These are phyloP conservation scores for Halocynthia aurantium DNA, from an alignment of 23 tunicate genomes.

Conservation along the genomic window DNA sequence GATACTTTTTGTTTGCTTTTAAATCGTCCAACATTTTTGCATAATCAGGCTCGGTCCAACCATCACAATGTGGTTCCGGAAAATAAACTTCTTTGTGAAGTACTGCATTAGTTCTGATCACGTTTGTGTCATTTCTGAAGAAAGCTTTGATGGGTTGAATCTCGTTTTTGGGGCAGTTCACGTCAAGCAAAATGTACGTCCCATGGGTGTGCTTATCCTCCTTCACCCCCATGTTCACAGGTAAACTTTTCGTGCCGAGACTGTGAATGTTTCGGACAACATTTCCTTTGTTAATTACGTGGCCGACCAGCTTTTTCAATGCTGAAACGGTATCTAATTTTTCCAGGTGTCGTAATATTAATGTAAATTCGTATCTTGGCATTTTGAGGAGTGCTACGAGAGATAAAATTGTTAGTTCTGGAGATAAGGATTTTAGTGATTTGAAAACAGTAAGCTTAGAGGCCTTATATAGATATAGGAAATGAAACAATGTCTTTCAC, in stretches of 20 bases:
- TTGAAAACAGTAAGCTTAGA: no score
- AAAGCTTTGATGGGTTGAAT: conserved; percentile 8
- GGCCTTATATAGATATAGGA: no score
- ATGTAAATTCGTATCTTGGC: conserved; percentile 72
- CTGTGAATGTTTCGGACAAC: conserved; percentile 75
- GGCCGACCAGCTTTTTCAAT: conserved; percentile 28
- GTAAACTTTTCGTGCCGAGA: conserved; percentile 71
- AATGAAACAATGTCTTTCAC: no score
- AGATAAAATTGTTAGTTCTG: no score
- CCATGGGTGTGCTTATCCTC: conserved; percentile 34
- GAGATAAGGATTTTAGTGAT: no score
- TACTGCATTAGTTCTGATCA: conserved; percentile 13
- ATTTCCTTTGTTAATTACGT: conserved; percentile 35
- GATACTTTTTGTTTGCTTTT: neutral
- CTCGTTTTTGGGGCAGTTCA: conserved; percentile 21
- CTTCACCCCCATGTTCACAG: conserved; percentile 16
- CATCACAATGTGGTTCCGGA: conserved; percentile 45
- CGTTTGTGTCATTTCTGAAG: conserved; percentile 33
- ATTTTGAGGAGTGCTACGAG: conserved; percentile 9
- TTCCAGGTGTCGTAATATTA: conserved; percentile 36
- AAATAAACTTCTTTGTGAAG: conserved; percentile 25
- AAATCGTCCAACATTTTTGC: conserved; percentile 31
- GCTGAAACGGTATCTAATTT: conserved; percentile 39
- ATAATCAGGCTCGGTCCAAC: conserved; percentile 40
- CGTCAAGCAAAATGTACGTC: conserved; percentile 48